phyloP scores from a whole-genome alignment of 2,888 invertebrate genomes.

The Papilio demoleus region DNA sequence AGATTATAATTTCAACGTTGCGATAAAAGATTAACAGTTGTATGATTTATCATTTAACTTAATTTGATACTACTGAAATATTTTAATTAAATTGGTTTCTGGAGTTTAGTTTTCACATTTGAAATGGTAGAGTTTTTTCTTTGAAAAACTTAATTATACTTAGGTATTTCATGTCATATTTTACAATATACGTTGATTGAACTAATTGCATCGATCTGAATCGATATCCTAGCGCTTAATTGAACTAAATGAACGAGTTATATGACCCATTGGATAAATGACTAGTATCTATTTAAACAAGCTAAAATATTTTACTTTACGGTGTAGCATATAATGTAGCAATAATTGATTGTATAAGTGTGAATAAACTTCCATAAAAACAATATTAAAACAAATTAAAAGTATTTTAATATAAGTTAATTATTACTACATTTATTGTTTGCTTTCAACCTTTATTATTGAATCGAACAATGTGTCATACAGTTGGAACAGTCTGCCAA shows the following conservation, averaged over 20 bases:
- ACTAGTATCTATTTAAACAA: slow-evolving; percentile 24
- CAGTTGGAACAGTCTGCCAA: slow-evolving; percentile 12
- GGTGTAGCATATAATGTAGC: background rate
- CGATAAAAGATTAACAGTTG: background rate
- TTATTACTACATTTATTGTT: background rate
- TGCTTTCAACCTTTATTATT: slow-evolving; percentile 14
- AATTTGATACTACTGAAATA: too few relatives aligned
- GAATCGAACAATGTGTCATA: slow-evolving; percentile 7
- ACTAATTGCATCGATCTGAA: slow-evolving; percentile 10
- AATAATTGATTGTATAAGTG: too few relatives aligned
- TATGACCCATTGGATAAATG: slow-evolving; percentile 7
- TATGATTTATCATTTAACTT: background rate
- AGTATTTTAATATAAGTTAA: background rate
- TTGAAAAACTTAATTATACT: too few relatives aligned
- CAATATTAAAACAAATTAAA: background rate
- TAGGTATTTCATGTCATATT: background rate
- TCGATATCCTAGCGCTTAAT: slow-evolving; percentile 19
- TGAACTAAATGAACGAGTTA: slow-evolving; percentile 29
- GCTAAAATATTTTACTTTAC: slow-evolving; percentile 15
- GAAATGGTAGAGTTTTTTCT: too few relatives aligned
- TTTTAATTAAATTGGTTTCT: too few relatives aligned
- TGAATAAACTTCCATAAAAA: background rate
- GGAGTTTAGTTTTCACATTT: too few relatives aligned
- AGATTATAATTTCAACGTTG: slow-evolving; percentile 3
- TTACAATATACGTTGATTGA: slow-evolving; percentile 10